Conservation (phyloP, 2,888 invertebrate species). For the Seira sanloemensis region DNA sequence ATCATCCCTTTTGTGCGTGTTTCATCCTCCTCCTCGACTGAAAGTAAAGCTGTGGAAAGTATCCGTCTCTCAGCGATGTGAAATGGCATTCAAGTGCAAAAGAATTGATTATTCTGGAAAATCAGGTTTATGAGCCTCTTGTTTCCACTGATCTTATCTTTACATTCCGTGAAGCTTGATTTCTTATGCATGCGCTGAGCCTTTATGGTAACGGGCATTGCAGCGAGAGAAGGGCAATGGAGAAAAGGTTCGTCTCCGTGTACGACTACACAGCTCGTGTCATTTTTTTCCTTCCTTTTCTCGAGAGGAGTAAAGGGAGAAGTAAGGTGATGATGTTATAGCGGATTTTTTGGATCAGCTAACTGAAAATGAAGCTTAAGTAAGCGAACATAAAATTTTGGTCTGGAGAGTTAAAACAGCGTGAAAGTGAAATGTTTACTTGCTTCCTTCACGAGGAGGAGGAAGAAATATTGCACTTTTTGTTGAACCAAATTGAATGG, state of each 20-base stretch:
- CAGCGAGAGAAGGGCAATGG: not conserved
- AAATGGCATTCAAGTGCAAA: not conserved
- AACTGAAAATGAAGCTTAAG: constrained; percentile 80
- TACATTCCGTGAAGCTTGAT: not conserved
- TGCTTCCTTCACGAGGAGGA: not conserved
- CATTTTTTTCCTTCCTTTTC: not conserved
- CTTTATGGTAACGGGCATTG: not conserved
- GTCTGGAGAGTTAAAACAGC: constrained; percentile 52
- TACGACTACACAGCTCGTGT: not conserved
- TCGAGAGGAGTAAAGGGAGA: constrained; percentile 20
- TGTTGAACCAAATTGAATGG: too few species aligned
- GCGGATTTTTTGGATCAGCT: constrained; percentile 81
- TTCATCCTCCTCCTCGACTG: not conserved
- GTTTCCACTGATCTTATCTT: not conserved
- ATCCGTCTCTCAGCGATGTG: not conserved
- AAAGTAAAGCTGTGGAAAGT: too few species aligned
- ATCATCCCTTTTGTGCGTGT: not conserved
- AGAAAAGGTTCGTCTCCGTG: not conserved
- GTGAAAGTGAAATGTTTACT: constrained; percentile 59
- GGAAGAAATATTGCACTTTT: not conserved
- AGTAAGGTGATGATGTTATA: constrained; percentile 72
- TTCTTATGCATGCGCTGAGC: not conserved
- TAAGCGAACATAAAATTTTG: constrained; percentile 79
- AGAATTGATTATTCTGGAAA: constrained; percentile 1
- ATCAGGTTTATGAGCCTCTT: constrained; percentile 4